Evolutionary conservation across 1,140 invertebrate species (phyloP).

Genomic region (Polypedilum pembai): DNA sequence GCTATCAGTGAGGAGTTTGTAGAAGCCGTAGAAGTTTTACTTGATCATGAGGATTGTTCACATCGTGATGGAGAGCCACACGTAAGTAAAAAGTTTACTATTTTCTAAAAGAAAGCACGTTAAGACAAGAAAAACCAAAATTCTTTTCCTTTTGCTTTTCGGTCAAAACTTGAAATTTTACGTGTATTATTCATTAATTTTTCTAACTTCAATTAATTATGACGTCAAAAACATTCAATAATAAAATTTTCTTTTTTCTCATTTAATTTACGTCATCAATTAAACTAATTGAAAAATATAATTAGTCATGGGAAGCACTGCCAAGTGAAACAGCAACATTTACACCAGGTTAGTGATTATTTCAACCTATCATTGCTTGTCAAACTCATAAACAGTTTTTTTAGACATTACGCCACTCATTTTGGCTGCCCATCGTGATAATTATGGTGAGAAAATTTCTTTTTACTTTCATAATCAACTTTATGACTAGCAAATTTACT

Average conservation of each 20-base stretch:
- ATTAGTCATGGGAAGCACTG: constrained; percentile 67
- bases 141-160: too few relatives aligned
- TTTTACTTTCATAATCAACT: neutral
- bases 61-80: constrained; percentile 70
- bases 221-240: too few relatives aligned
- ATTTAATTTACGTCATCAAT: too few relatives aligned
- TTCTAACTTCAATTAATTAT: too few relatives aligned
- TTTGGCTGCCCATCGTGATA: constrained; percentile 90
- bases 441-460: constrained; percentile 53
- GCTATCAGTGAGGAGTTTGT: constrained; percentile 98
- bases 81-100: constrained; percentile 49
- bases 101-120: too few relatives aligned
- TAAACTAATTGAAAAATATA: too few relatives aligned
- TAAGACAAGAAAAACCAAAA: too few relatives aligned
- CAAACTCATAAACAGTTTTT: neutral
- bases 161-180: too few relatives aligned
- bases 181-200: too few relatives aligned
- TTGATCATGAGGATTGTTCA: constrained; percentile 80
- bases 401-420: constrained; percentile 90
- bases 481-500: neutral
- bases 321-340: constrained; percentile 87
- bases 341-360: constrained; percentile 52
- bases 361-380: neutral
- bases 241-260: too few relatives aligned
- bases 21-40: constrained; percentile 90